A percentile compares a stretch with the other conserved stretches of the same genome.
Conservation (phyloP, 2,888 invertebrate species). For the Drosophila birchii region DNA sequence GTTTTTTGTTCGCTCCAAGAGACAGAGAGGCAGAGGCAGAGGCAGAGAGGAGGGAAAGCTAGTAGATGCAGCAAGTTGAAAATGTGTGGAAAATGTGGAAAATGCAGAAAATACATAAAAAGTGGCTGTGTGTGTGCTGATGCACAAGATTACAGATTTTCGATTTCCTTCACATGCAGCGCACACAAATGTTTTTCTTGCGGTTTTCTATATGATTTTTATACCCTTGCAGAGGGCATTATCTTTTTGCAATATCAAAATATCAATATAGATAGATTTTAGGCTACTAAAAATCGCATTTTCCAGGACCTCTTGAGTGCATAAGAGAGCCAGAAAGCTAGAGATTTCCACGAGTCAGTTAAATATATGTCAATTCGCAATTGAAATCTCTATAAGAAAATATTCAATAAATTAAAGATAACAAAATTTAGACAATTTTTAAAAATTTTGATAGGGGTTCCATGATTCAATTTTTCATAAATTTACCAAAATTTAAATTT, state of each 20-base stretch:
- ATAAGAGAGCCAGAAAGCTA: no score
- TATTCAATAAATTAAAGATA: no score
- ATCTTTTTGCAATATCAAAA: background rate
- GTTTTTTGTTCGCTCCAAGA: conserved; percentile 1
- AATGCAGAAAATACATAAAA: conserved; percentile 13
- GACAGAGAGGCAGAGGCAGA: background rate
- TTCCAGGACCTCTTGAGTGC: background rate
- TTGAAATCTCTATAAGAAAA: no score
- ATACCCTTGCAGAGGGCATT: background rate
- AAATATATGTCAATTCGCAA: no score
- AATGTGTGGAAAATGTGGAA: conserved; percentile 22
- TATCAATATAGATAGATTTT: background rate
- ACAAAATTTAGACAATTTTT: no score
- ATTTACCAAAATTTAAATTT: no score
- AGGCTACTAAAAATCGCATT: background rate
- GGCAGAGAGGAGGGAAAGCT: no score
- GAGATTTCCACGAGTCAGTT: no score
- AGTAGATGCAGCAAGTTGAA: background rate
- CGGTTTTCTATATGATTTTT: background rate
- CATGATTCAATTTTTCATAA: no score
- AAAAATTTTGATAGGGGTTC: no score
- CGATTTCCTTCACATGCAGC: conserved; percentile 19
- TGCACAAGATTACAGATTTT: conserved; percentile 39
- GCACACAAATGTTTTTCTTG: conserved; percentile 18
- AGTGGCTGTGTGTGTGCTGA: conserved; percentile 18